Evolutionary conservation across 1,140 invertebrate genomes (phyloP).

Genomic region (Aphidius gifuensis): DNA sequence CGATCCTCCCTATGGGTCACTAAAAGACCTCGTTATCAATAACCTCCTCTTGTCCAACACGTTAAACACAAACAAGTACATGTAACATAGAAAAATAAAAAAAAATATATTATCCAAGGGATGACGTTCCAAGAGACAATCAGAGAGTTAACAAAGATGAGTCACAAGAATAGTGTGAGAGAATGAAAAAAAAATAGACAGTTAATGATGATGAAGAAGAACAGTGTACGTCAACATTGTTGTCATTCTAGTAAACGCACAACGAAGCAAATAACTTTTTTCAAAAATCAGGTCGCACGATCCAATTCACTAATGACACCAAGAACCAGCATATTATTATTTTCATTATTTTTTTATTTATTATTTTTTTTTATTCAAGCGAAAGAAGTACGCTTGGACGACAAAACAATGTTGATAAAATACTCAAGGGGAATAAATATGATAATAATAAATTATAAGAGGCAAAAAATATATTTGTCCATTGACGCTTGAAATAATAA

Average conservation of each 20-base stretch:
- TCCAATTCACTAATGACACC: conserved; percentile 42
- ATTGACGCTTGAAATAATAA: background rate
- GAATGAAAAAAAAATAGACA: too few relatives aligned
- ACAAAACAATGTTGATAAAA: background rate
- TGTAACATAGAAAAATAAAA: background rate
- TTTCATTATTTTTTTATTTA: conserved; percentile 2
- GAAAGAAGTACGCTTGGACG: conserved; percentile 10
- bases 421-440: conserved; percentile 3
- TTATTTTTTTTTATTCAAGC: conserved; percentile 1
- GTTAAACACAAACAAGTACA: background rate
- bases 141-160: too few relatives aligned
- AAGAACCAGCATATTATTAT: conserved; percentile 19
- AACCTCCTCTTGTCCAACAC: too few relatives aligned
- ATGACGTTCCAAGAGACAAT: too few relatives aligned
- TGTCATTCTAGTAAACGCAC: too few relatives aligned
- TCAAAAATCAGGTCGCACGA: conserved; percentile 30
- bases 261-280: background rate
- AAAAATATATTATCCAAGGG: too few relatives aligned
- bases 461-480: background rate
- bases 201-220: too few relatives aligned
- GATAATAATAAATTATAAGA: background rate
- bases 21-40: conserved; percentile 25
- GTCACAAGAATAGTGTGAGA: too few relatives aligned
- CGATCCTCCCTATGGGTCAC: conserved; percentile 47
- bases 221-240: too few relatives aligned